A percentile compares a stretch with the other conserved stretches of the same genome.
Evolutionary conservation across 2,113 vertebrate species (phyloP).

Genomic region (Ia io): DNA sequence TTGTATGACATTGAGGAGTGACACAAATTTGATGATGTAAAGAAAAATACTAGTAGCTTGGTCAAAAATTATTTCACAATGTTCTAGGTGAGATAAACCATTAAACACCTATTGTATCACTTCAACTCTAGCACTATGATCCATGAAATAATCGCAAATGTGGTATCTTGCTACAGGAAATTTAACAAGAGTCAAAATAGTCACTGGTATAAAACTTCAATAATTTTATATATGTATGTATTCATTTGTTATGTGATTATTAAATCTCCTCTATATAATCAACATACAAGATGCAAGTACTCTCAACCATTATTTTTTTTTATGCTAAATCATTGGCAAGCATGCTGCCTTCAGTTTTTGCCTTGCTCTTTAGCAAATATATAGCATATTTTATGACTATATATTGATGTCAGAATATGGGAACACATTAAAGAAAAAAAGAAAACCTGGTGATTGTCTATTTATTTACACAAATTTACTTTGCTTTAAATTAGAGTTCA

Average conservation of each 20-base stretch:
- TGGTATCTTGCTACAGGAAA: neutral
- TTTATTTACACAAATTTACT: neutral
- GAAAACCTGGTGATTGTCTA: neutral
- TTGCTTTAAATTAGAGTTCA: neutral
- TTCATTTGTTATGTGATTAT: neutral
- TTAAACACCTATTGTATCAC: neutral
- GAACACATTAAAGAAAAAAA: neutral
- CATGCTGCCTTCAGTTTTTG: neutral
- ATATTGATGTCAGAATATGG: neutral
- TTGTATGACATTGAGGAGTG: neutral
- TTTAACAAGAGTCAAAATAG: neutral
- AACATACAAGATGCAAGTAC: neutral
- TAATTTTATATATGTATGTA: neutral
- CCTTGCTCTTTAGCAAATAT: neutral
- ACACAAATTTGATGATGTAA: neutral
- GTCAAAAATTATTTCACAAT: neutral
- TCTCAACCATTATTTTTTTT: neutral
- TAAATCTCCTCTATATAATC: neutral
- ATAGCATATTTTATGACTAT: neutral
- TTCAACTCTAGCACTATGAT: neutral
- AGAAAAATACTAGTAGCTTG: neutral
- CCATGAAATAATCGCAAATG: neutral
- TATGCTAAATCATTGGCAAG: neutral
- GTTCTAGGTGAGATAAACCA: neutral
- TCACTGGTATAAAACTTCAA: neutral